Evolutionary conservation across 2,113 vertebrate genomes (phyloP), one percentile per base, ranked within the genome.

Genomic region (Leucopsar rothschildi): DNA sequence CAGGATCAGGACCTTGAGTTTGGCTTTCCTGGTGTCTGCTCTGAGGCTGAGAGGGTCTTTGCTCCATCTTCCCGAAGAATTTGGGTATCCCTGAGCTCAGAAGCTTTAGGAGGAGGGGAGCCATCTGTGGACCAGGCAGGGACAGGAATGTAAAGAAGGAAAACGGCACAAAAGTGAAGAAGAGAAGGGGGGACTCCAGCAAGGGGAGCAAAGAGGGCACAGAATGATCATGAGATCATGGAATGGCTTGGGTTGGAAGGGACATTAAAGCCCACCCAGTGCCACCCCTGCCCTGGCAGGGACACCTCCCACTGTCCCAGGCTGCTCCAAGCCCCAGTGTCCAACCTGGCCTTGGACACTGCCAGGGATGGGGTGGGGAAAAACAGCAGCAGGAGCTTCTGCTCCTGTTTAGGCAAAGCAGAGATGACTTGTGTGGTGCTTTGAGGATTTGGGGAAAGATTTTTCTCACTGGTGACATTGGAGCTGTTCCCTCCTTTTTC

Each of bases 401-500:
- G 1, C 12, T 29, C 8, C 31, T 11, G 50, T 29, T 29, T 2
- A 3, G 11, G 69, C 50, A 31, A 12, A 42, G 68, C 59, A 17
- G 84, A n/a, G 57, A 29, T 2, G 35, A 10, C 9, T 6, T 1
- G 22, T 9, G 45, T 0, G 0, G 22, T 2, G 35, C 33, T 68
- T 8, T 0, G 4, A 12, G 11, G 37, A 4, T 31, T 24, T 64
- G 4, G 37, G 66, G 55, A 27, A 24, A 37, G 63, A 2, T 18
- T 2, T 35, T 40, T 29, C 47, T 20, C 29, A 1, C 35, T 13
- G 20, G 40, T 2, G 23, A 49, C 49, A 10, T 3, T 2, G 2
- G 69, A 22, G 49, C 18, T 9, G 11, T 68, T 73, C 28, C 16
- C 33, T 27, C 56, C 29, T 56, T 4, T 11, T 10, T 27, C 4